These are phyloP conservation scores for Altica lythri DNA, from an alignment of 2,888 invertebrate species.

Conservation along the genomic window DNA sequence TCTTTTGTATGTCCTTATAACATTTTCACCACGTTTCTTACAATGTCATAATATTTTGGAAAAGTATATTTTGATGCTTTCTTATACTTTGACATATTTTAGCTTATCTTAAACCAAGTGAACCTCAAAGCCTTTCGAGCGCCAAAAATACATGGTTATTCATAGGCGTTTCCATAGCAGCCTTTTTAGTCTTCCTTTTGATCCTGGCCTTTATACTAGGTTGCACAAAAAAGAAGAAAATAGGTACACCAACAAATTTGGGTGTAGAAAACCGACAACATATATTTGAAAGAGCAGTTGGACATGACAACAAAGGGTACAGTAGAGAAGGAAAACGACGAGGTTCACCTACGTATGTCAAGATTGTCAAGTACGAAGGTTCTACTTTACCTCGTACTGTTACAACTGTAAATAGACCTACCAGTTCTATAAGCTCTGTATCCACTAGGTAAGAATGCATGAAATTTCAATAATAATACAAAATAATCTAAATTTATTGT, in stretches of 20 bases:
- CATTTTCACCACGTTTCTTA: too few species aligned
- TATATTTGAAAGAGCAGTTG: conserved; percentile 50
- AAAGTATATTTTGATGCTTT: too few species aligned
- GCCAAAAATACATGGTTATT: conserved; percentile 67
- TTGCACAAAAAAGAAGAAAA: conserved; percentile 59
- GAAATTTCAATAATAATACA: too few species aligned
- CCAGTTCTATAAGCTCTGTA: conserved; percentile 46
- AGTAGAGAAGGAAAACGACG: conserved; percentile 51
- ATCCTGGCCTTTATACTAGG: conserved; percentile 61
- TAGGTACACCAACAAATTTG: conserved; percentile 35
- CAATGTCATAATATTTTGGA: too few species aligned
- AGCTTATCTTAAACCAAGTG: conserved; percentile 73
- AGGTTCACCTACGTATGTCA: conserved; percentile 54
- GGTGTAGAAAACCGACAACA: conserved; percentile 50
- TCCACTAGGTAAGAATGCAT: conserved; percentile 42
- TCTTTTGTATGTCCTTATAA: too few species aligned
- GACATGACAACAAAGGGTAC: conserved; percentile 51
- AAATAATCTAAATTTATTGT: too few species aligned
- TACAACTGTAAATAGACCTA: conserved; percentile 40
- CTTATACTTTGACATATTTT: too few species aligned
- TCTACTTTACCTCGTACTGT: conserved; percentile 33
- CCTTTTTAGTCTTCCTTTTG: conserved; percentile 64
- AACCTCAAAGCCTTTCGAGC: conserved; percentile 64
- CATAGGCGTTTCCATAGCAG: conserved; percentile 66
- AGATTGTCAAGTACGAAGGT: conserved; percentile 47